Evolutionary conservation across 2,113 vertebrate genomes (phyloP).

Genomic region (Accipiter cooperii): DNA sequence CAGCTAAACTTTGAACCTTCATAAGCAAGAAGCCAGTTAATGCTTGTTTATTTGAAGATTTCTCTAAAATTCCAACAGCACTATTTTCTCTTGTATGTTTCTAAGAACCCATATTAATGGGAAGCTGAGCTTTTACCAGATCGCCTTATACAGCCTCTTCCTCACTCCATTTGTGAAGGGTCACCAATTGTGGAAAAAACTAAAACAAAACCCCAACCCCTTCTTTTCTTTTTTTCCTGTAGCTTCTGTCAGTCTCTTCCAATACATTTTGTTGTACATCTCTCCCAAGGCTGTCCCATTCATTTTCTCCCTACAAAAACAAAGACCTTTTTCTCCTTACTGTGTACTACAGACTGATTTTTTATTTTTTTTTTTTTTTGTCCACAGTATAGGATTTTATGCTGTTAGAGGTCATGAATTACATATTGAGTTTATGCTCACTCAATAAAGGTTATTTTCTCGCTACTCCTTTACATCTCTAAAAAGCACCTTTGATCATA

Average conservation of each 20-base stretch:
- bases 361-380: neutral
- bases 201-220: neutral
- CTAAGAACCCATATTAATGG: neutral
- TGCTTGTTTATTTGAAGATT: neutral
- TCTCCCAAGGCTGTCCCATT: neutral
- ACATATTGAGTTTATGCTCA: slow-evolving; percentile 13
- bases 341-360: neutral
- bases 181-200: neutral
- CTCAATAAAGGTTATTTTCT: slow-evolving; percentile 28
- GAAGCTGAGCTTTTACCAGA: neutral
- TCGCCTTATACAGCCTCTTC: neutral
- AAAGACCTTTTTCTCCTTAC: neutral
- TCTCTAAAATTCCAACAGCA: neutral
- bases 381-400: neutral
- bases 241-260: neutral
- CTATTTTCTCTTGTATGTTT: neutral
- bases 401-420: slow-evolving; percentile 8
- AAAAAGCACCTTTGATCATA: slow-evolving; percentile 58
- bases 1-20: neutral
- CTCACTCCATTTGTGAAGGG: neutral
- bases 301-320: neutral
- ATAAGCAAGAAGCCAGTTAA: neutral
- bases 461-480: slow-evolving; percentile 4
- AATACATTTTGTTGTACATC: neutral
- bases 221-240: neutral